Conservation (phyloP, 92 coral and sea anemone genomes). For the Porites evermanni region DNA sequence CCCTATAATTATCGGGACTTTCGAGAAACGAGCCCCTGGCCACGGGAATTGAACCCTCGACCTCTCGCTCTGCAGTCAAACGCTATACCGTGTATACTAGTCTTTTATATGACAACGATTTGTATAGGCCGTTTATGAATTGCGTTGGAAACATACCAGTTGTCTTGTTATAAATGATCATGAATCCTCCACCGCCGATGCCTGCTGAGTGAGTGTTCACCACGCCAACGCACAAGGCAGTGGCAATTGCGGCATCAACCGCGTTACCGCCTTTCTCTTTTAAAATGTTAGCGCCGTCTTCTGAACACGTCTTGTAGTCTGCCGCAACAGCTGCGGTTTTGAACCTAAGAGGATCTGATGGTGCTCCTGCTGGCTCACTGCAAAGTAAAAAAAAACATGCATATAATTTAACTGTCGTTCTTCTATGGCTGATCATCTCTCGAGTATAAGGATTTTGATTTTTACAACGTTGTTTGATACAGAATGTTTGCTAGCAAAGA, state of each 20-base stretch:
- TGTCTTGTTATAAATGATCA: constrained; percentile 83
- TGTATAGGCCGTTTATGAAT: too few species aligned
- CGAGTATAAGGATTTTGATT: too few species aligned
- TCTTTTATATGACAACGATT: too few species aligned
- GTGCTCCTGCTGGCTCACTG: constrained; percentile 40
- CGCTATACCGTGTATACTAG: too few species aligned
- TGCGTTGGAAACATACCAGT: constrained; percentile 46
- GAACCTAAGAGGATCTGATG: constrained; percentile 61
- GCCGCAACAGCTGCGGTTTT: constrained; percentile 84
- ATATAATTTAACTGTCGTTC: not conserved
- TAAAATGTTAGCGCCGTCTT: constrained; percentile 63
- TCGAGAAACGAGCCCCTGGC: too few species aligned
- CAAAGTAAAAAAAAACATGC: not conserved
- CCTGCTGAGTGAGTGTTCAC: constrained; percentile 92
- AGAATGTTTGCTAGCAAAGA: too few species aligned
- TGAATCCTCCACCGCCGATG: constrained; percentile 90
- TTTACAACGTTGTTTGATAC: too few species aligned
- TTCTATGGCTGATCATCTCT: not conserved
- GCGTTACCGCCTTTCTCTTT: constrained; percentile 75
- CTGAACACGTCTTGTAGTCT: constrained; percentile 81
- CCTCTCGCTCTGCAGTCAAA: too few species aligned
- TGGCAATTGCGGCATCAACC: constrained; percentile 86
- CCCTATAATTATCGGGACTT: too few species aligned
- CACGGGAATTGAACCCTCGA: too few species aligned
- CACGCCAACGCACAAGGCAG: constrained; percentile 90